Base-by-base conservation (phyloP, 2,113 vertebrate species). In the Amphiprion percula region DNA sequence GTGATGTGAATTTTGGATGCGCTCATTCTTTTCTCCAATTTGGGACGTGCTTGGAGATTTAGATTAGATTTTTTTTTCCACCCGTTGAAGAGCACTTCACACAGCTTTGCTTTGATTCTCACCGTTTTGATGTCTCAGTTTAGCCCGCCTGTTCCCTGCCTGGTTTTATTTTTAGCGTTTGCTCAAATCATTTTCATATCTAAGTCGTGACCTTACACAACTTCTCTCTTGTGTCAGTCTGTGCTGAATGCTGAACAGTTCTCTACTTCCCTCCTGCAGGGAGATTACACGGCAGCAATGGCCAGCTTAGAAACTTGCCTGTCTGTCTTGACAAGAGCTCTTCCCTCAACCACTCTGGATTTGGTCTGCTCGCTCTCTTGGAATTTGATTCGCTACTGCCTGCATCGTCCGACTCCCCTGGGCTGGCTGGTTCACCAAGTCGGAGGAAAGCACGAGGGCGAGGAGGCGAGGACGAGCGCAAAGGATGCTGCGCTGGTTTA, bases 371-470 rank as follows among this genome's bases (percentile, higher is more conserved):
- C 97, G 24, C 95, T 99, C 17, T 97, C 96, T 88, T 99, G 98
- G 98, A 99, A 99, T 0, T 74, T 98, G 67, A 98, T 99, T 83
- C 98, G 97, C 72, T 99, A 98, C 53, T 96, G 95, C 90, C 91
- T 99, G 82, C 97, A 98, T 89, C 97, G 97, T 62, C 94, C 98
- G 61, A 94, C 95, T 0, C 95, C 97, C 60, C 95, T 98, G 62
- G 96, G 97, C 73, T 99, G 98, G 98, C 87, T 99, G 78, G 95
- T 99, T 67, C 96, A 96, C 88, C 96, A 96, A 82, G 96, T 97
- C 8, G 92, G 96, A 56, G 97, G 95, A 12, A 95, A 95, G n/a
- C 95, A 97, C 7, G 96, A 96, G 0, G 97, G 97, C 79, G 98
- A 99, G 0, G 97, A 99, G 87, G 97, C 97, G 0, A 96, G 96